Percentiles rank a stretch among this genome's conserved stretches.
Evolutionary conservation across 92 coral and sea anemone species (phyloP).

Genomic region (Galaxea fascicularis): DNA sequence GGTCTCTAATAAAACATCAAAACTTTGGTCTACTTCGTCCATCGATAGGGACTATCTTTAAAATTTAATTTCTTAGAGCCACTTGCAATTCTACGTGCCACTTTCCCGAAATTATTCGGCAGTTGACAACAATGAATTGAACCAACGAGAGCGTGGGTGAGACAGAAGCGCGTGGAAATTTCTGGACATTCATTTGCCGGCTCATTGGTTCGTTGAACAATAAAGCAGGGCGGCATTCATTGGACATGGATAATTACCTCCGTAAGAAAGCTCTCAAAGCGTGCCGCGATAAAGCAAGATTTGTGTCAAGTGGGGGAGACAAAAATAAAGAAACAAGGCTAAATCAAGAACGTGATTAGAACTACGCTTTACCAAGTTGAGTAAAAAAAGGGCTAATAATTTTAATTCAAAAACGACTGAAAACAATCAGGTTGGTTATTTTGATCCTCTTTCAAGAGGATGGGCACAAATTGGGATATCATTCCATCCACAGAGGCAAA

Average conservation of each 20-base stretch:
- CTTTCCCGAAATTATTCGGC: no score
- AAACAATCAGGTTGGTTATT: no score
- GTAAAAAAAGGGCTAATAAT: no score
- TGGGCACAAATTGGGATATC: no score
- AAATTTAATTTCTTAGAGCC: not conserved
- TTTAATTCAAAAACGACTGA: no score
- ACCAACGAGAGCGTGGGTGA: not conserved
- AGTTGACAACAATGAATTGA: not conserved
- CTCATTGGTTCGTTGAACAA: not conserved
- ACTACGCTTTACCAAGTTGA: not conserved
- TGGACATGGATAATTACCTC: not conserved
- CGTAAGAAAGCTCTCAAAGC: not conserved
- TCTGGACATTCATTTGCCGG: conserved; percentile 1
- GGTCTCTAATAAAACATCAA: no score
- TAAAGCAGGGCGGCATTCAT: not conserved
- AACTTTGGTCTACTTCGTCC: not conserved
- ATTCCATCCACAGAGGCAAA: no score
- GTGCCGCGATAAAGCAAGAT: not conserved
- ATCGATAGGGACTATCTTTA: not conserved
- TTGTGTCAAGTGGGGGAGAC: not conserved
- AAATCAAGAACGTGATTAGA: not conserved
- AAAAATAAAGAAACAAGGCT: not conserved
- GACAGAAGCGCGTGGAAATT: not conserved
- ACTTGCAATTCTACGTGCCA: no score
- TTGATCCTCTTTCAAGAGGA: no score